A percentile compares a stretch with the other conserved stretches of the same genome.
These are phyloP conservation scores for Bemisia tabaci DNA, from an alignment of 1,140 invertebrate species.

Conservation along the genomic window DNA sequence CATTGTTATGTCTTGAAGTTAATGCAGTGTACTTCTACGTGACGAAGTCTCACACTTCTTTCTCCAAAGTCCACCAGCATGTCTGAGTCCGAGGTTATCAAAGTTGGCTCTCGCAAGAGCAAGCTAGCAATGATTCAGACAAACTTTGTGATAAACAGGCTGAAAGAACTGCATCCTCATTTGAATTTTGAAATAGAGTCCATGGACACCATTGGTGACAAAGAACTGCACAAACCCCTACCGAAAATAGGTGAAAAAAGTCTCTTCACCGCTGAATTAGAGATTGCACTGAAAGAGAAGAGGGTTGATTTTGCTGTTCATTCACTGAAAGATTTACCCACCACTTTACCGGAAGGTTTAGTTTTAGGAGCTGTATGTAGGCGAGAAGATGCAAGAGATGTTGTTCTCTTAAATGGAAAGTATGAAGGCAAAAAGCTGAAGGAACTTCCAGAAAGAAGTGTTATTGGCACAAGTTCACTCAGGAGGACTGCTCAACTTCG, in stretches of 20 bases:
- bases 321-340: conserved; percentile 92
- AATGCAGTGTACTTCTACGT: too few species aligned
- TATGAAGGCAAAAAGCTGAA: conserved; percentile 43
- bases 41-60: too few species aligned
- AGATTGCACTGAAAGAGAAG: conserved; percentile 62
- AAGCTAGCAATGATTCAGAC: conserved; percentile 66
- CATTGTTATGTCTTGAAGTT: too few species aligned
- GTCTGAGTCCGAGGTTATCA: too few species aligned
- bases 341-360: conserved; percentile 69
- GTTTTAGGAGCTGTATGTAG: conserved; percentile 76
- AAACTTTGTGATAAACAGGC: conserved; percentile 50
- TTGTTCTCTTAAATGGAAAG: conserved; percentile 66
- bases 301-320: conserved; percentile 91
- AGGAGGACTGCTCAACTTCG: conserved; percentile 76
- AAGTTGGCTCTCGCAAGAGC: conserved; percentile 53
- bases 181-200: conserved; percentile 59
- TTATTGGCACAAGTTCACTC: conserved; percentile 80
- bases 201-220: conserved; percentile 84
- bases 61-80: too few species aligned
- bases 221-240: conserved; percentile 73
- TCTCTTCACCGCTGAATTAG: conserved; percentile 89
- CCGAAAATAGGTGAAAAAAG: conserved; percentile 94
- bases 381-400: conserved; percentile 80
- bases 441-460: conserved; percentile 53
- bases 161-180: conserved; percentile 49